Base-by-base conservation (phyloP, 1,140 invertebrate genomes). In the Agraylea sexmaculata region DNA sequence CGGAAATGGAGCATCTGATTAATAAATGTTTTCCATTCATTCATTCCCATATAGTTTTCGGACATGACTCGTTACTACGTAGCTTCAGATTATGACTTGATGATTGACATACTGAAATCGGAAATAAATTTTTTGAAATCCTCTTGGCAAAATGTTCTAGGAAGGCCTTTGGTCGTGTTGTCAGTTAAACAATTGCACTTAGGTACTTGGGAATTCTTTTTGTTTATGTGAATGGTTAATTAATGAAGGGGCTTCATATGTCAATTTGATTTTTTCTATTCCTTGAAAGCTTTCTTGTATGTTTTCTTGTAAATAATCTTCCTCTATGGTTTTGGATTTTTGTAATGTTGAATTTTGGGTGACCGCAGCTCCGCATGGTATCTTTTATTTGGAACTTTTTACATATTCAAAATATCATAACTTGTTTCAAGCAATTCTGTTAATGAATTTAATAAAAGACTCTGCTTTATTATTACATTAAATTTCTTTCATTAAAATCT, bases 71-170 rank as follows among this genome's bases (percentile, higher is more conserved):
- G 87, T 57, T 94, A 93, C 77, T 94, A 95, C 79, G 87, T 94
- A 58, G 90, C 90, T 61, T 91, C 87, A 55, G 91, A 95, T 70
- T 88, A 90, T 69, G 86, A 93, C 66, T 74, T 95, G 62, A 85
- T 95, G 80, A 87, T 95, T 62, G 91, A 95, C 73, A 92, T 88
- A 63, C 87, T 92, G 71, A 92, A 90, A 74, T 85, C 84, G 55
- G 88, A 93, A 74, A 83, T 94, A 57, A 87, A 90, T 77, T 93
- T 93, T 73, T 78, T 94, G 68, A 92, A 93, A 71, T 90, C 84
- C 51, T 87, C 83, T 59, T 94, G 89, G 89, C 85, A 89, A 71
- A 88, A 89, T 69, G 84, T 91, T 67, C 77, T 90, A 59, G 89
- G 89, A 50, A 74, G 88, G 55, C 89, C 89, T 37, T 73, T 90